Base-by-base conservation (phyloP, 92 coral and sea anemone species). In the Paragorgia papillata region DNA sequence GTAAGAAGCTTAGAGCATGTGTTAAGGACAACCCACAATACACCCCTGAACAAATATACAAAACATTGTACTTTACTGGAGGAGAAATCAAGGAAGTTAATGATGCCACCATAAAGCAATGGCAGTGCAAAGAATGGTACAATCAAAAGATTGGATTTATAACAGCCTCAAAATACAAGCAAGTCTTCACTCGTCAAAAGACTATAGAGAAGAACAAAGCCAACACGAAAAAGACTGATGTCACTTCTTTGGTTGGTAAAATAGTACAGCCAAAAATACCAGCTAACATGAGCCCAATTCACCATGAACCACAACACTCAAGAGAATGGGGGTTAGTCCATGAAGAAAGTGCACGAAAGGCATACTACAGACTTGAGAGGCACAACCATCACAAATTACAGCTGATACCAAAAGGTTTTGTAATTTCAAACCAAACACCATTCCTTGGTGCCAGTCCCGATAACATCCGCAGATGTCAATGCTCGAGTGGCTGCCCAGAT, bases 91-190 rank as follows among this genome's bases (percentile, higher is more conserved):
- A 55, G 24, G 24, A 55, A 19, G 22, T 55, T 1, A 55, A 55
- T 27, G 26, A 19, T 21, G 61, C 61, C 29, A 55, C 1, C 2
- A 0, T 55, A 55, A 55, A 55, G 29, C 61, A 55, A 27, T 55
- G 61, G 24, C 61, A 55, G 61, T 55, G 61, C 61, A 55, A 12
- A 55, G 61, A 55, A 55, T 55, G 22, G 61, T 55, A 55, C 61
- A 5, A 1, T 55, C 26, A 55, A 55, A 55, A 55, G 29, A 19
- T 24, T 55, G 61, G 61, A 4, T 55, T 55, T 27, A 55, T 55
- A 19, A 19, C 61, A 17, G 61, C 61, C 24, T 55, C 61, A 55
- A 55, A 19, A 55, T 21, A 9, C 24, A 55, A 55, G 61, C 61
- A 27, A 2, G 61, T 55, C 29, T 55, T 55, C 29, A 55, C 61